Evolutionary conservation across 2,797 vertebrate species (phyloP), one percentile per base, ranked within the genome.

Genomic region (Aldrovandia affinis): DNA sequence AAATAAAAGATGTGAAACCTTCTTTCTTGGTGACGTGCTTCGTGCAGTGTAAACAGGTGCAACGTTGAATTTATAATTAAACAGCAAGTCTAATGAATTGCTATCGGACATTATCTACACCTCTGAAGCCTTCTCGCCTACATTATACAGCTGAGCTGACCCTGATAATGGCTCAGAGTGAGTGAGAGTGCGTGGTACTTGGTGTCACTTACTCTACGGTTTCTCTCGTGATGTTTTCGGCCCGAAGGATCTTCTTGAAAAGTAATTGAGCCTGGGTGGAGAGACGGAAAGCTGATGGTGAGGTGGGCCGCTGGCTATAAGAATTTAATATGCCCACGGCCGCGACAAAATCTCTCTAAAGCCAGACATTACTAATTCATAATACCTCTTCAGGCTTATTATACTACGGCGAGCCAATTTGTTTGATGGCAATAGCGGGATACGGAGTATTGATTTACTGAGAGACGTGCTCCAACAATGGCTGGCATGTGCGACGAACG

Each of bases 351-450:
- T 93, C 91, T 87, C 88, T 93, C 92, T 90, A 93, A 92, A 89
- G 42, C 91, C 85, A 85, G 85, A 83, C 88, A 95, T 95, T 93
- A 96, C 90, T 95, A 91, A 96, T 96, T 93, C 87, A 95, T 90
- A 88, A 88, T 90, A 87, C 89, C 94, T 89, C 36, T 86, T 89
- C 92, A 88, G 88, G 89, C 87, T 89, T 88, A 93, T 93, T 95
- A 94, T 93, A 92, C 89, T 86, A 92, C 92, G 93, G 93, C 93
- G 95, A 94, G 92, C 91, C 94, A 95, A 95, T 96, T 95, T 95
- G 94, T 92, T 91, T 94, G 94, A 96, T 95, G 93, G 93, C 88
- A 92, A 90, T 86, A 91, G 91, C 93, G 88, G 86, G 85, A 89
- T 91, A 92, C 88, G 85, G 90, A 87, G 91, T 87, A 94, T 94